Conservation (phyloP, 2,797 vertebrate genomes). For the Spinus pinus region DNA sequence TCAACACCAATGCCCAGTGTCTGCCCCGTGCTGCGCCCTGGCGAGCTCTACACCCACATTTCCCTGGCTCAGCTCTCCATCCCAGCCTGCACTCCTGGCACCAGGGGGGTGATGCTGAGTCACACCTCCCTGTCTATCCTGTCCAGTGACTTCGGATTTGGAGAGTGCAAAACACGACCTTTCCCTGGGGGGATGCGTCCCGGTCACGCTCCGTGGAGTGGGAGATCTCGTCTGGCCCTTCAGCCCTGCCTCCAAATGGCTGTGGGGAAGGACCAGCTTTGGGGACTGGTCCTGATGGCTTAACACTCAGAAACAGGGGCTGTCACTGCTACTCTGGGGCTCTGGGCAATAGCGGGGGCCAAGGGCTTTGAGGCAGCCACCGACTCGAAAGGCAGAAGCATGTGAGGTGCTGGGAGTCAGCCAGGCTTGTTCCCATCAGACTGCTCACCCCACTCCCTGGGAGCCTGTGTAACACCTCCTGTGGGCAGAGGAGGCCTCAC, state of each 20-base stretch:
- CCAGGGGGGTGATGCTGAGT: background rate
- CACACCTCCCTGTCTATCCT: background rate
- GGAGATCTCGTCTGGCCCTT: background rate
- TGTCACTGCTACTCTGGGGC: background rate
- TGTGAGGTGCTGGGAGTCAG: background rate
- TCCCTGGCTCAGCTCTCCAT: accelerated
- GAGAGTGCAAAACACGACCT: background rate
- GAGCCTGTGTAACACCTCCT: background rate
- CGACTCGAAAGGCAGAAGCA: background rate
- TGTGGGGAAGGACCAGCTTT: constrained; percentile 6
- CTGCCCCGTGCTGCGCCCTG: background rate
- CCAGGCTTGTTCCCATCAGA: background rate
- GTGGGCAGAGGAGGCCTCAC: background rate
- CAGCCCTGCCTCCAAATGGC: background rate
- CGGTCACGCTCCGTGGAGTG: accelerated
- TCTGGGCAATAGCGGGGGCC: background rate
- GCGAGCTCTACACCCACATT: background rate
- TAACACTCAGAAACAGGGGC: background rate
- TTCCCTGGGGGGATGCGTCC: background rate
- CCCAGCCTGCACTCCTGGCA: background rate
- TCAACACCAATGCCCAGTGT: background rate
- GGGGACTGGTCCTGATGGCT: constrained; percentile 21
- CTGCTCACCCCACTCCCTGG: background rate
- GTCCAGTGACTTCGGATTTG: accelerated
- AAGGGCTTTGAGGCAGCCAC: constrained; percentile 7